A percentile compares a stretch with the other conserved stretches of the same genome.
These are phyloP conservation scores for Drosophila eohydei DNA, from an alignment of 2,888 invertebrate genomes.

Conservation along the genomic window DNA sequence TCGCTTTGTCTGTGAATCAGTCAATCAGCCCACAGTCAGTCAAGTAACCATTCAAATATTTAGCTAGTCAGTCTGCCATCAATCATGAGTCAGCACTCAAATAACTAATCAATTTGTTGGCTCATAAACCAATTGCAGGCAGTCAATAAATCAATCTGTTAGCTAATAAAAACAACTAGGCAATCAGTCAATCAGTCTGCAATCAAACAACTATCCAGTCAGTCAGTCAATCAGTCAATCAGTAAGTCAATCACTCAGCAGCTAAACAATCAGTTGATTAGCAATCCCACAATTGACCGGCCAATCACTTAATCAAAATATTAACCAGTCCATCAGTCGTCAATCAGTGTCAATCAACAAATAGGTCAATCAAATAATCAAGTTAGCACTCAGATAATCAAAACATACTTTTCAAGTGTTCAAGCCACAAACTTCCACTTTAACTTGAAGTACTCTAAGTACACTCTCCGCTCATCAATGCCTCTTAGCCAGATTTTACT, in stretches of 20 bases:
- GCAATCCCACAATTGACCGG: neutral
- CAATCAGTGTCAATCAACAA: conserved; percentile 3
- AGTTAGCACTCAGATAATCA: neutral
- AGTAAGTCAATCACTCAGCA: neutral
- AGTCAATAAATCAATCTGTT: neutral
- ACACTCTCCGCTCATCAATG: neutral
- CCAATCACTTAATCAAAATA: neutral
- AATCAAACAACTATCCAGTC: neutral
- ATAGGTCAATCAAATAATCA: neutral
- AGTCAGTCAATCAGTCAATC: neutral
- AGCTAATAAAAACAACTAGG: neutral
- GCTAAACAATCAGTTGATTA: neutral
- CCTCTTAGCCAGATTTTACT: neutral
- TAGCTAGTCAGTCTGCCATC: too few relatives aligned
- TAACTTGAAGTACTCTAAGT: neutral
- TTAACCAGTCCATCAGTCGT: neutral
- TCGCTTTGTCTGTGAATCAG: too few relatives aligned
- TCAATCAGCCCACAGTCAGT: too few relatives aligned
- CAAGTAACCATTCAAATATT: too few relatives aligned
- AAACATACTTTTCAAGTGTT: neutral
- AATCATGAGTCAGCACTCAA: neutral
- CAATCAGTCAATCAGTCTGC: neutral
- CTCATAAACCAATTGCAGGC: too few relatives aligned
- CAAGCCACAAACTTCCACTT: neutral
- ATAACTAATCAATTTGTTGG: neutral